Conservation (phyloP, 2,113 vertebrate species). For the Numida meleagris region DNA sequence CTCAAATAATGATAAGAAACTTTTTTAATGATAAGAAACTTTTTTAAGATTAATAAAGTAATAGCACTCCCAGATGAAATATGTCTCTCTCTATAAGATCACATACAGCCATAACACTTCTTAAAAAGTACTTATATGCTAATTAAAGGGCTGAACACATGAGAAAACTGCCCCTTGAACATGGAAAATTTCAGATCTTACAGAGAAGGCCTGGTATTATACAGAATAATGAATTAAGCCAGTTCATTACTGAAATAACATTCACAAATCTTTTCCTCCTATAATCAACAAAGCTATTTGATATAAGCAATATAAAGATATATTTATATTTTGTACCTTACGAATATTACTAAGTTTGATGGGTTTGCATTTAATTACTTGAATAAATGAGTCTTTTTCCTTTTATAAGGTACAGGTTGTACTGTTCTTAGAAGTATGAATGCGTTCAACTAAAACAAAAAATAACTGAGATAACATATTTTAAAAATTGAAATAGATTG, state of each 20-base stretch:
- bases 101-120: neutral
- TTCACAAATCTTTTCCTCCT: neutral
- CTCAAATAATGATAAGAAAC: neutral
- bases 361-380: neutral
- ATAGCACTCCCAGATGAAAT: neutral
- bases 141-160: neutral
- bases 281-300: neutral
- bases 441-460: conserved; percentile 15
- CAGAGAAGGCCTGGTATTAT: neutral
- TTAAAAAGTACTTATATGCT: neutral
- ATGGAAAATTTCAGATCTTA: neutral
- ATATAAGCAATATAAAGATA: neutral
- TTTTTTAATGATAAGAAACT: neutral
- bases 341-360: neutral
- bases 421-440: neutral
- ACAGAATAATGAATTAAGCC: neutral
- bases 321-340: neutral
- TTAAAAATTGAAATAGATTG: conserved; percentile 30
- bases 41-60: neutral
- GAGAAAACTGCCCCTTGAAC: neutral
- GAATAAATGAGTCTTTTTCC: neutral
- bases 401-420: neutral
- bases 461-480: neutral
- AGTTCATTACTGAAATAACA: neutral
- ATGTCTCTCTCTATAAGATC: neutral